Evolutionary conservation across 2,888 invertebrate genomes (phyloP), one percentile per base, ranked within the genome.

Genomic region (Cataglyphis altisquamis): DNA sequence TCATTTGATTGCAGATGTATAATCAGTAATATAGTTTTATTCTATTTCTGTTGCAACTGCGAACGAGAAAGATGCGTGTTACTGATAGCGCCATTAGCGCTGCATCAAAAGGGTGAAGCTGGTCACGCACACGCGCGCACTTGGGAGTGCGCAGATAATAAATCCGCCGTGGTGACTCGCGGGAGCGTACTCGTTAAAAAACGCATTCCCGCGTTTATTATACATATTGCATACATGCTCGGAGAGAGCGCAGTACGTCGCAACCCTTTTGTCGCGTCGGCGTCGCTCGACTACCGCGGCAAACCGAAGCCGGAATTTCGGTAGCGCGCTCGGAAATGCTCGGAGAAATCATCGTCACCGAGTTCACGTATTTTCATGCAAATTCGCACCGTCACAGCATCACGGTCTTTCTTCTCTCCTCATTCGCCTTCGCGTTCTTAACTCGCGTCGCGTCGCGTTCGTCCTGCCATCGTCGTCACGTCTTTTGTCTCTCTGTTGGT

Each of bases 291-390:
- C 84, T 85, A 86, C 84, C 85, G 83, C 87, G 86, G 48, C 48
- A 48, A 75, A 36, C 15, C 52, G 55, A 67, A 67, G 77, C 32
- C 68, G 41, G 57, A 48, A 70, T 70, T 78, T 80, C 36, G 72
- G 60, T 67, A 18, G 60, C 60, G 45, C 45, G 15, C 21, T 36
- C 18, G 60, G 10, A 25, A 78, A 68, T 21, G 21, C 21, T 3
- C 74, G 12, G 55, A 60, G 86, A 88, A 90, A 90, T 86, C 86
- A 85, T 86, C 73, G 84, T 83, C 88, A 89, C 84, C 86, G 87
- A 89, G 85, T 90, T 88, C 85, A 84, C 86, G 85, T 86, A 89
- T 90, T 90, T 89, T 89, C 90, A 89, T 89, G 90, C 88, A 90
- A 89, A 90, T 90, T 84, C 84, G 25, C 84, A 74, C 68, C 66